Evolutionary conservation across 2,113 vertebrate species (phyloP).

Genomic region (Corythornis vintsioides): DNA sequence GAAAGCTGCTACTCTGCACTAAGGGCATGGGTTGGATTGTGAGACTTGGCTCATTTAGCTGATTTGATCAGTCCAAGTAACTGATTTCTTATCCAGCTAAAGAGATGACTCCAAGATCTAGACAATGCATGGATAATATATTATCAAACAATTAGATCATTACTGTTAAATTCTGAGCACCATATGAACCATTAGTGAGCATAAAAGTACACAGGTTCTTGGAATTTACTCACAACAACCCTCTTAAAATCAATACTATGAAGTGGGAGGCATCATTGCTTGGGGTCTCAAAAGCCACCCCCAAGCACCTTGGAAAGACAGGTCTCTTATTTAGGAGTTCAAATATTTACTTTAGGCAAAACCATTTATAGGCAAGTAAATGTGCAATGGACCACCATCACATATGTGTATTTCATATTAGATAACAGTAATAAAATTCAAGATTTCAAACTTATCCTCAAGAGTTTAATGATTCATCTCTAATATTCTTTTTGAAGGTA

Average conservation of each 20-base stretch:
- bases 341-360: not conserved
- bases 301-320: not conserved
- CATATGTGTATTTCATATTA: not conserved
- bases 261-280: not conserved
- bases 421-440: not conserved
- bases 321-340: not conserved
- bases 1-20: not conserved
- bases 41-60: not conserved
- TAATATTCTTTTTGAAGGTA: not conserved
- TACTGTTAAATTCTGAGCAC: not conserved
- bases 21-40: not conserved
- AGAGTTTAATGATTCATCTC: not conserved
- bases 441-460: not conserved
- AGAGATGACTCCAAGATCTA: not conserved
- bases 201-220: not conserved
- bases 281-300: not conserved
- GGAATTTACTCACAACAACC: not conserved
- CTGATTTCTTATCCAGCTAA: not conserved
- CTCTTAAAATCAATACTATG: not conserved
- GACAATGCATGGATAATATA: not conserved
- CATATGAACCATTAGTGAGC: not conserved
- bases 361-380: not conserved
- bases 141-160: not conserved
- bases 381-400: not conserved
- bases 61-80: not conserved